These are phyloP conservation scores for Orchesella flavescens DNA, from an alignment of 2,888 invertebrate genomes.

Conservation along the genomic window DNA sequence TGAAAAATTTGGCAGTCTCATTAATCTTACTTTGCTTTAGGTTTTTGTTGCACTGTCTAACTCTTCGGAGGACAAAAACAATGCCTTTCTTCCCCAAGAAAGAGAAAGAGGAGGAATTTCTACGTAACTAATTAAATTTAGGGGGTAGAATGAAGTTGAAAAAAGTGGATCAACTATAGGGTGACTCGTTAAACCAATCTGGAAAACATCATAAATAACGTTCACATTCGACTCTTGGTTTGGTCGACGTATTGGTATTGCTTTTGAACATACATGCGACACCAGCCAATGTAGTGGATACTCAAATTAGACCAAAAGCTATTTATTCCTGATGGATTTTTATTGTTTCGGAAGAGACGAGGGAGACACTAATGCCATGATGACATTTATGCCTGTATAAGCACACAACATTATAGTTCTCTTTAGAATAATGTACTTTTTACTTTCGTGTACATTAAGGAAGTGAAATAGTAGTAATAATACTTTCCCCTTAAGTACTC, in stretches of 20 bases:
- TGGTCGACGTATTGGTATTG: not conserved
- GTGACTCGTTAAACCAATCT: conserved; percentile 19
- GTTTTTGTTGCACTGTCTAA: conserved; percentile 43
- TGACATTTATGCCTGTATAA: conserved; percentile 25
- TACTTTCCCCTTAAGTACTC: no score
- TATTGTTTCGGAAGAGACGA: conserved; percentile 25
- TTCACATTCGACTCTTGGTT: not conserved
- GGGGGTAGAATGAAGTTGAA: not conserved
- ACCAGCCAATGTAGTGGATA: not conserved
- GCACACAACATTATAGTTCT: no score
- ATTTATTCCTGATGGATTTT: conserved; percentile 32
- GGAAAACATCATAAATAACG: conserved; percentile 22
- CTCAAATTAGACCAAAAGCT: conserved; percentile 11
- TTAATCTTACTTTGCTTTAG: conserved; percentile 54
- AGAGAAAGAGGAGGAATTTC: conserved; percentile 12
- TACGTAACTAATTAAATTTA: conserved; percentile 36
- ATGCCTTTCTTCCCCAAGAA: not conserved
- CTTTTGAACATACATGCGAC: not conserved
- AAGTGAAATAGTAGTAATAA: no score
- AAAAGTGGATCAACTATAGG: conserved; percentile 7
- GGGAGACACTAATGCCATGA: not conserved
- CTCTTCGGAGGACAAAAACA: conserved; percentile 20
- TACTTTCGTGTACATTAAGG: no score
- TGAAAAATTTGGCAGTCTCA: conserved; percentile 59
- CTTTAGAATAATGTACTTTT: no score